Evolutionary conservation across 2,888 invertebrate species (phyloP), one percentile per base, ranked within the genome.

Genomic region (Volucella bombylans): DNA sequence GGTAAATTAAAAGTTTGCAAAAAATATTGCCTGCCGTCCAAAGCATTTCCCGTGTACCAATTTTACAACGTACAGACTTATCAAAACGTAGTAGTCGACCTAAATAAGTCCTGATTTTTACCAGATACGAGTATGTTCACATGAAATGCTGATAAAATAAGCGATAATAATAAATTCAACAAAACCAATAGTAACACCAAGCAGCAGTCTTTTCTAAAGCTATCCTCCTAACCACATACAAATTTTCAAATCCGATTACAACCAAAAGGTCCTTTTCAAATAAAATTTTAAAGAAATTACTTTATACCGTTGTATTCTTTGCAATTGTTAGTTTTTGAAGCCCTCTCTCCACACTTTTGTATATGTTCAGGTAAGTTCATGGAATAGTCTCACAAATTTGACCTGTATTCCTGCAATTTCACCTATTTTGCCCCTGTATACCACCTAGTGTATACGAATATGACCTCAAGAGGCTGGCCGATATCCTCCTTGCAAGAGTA

Each of bases 401-500:
- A 65, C 65, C 65, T 57, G 65, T 59, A 74, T 68, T 68, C 52
- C 9, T 68, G 61, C 39, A 64, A 64, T 64, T 78, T 64, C 15
- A 71, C 64, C 47, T 49, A 4, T 45, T 55, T 18, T 15, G 55
- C 11, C 39, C 41, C 43, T 8, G 1, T 52, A 14, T 67, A 38
- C 14, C 14, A 14, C 11, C 54, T 2, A 15, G 8, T 8, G 11
- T 50, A 15, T 14, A 12, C 15, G n/a, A 41, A 61, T 59, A 67
- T 52, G 68, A 23, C 54, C 54, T 18, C 4, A 8, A 31, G 55
- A 50, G 39, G 38, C 50, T 31, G 23, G 14, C 31, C 15, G 12
- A 61, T 14, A 54, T 15, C 49, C 14, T 49, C 64, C 47, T 18
- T n/a, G 4, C 23, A 52, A 31, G 38, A 18, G 14, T 39, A 45